Base-by-base conservation (phyloP, 2,888 invertebrate species). In the Cyrtodaria siliqua region DNA sequence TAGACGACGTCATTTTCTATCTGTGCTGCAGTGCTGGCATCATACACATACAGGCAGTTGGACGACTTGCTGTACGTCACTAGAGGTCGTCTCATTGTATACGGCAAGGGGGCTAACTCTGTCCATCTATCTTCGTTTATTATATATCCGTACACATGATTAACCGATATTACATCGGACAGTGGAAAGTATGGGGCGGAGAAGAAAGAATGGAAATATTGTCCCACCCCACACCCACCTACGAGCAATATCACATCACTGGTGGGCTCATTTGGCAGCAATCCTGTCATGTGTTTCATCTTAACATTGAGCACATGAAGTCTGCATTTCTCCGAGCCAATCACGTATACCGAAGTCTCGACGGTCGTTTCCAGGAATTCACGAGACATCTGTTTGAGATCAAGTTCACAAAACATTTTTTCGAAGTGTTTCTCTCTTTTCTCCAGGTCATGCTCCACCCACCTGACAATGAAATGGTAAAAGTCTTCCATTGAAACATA, bases 101-200 rank as follows among this genome's bases (percentile, higher is more conserved):
- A 79, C 12, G 89, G 89, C 50, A 89, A 70, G 44, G 87, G 83
- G 33, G 87, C 84, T 44, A 89, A 71, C 78, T 87, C 81, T 20
- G 84, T 82, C 88, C 88, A 89, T 20, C 87, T 69, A 38, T 87
- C 76, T 57, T 89, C 88, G 16, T 68, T 66, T 9, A 86, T 61
- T 8, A 89, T 73, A 63, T 87, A 89, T 4, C 85, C 87, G 56
- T 80, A 85, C 18, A 87, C 63, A 60, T 80, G 80, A 55, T 83
- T 84, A 2, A 85, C 76, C 12, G 85, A 75, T 40, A 84, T 75
- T 14, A 82, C 73, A 47, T 84, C 82, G 2, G 83, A 80, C 14
- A 81, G 66, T 14, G 84, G 85, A 4, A 86, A 81, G 29, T 74
- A 72, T 52, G 74, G 81, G 24, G 78, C 55, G 24, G 75, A 71